These are phyloP conservation scores for Bombycilla garrulus DNA, from an alignment of 2,113 vertebrate species.

Conservation along the genomic window DNA sequence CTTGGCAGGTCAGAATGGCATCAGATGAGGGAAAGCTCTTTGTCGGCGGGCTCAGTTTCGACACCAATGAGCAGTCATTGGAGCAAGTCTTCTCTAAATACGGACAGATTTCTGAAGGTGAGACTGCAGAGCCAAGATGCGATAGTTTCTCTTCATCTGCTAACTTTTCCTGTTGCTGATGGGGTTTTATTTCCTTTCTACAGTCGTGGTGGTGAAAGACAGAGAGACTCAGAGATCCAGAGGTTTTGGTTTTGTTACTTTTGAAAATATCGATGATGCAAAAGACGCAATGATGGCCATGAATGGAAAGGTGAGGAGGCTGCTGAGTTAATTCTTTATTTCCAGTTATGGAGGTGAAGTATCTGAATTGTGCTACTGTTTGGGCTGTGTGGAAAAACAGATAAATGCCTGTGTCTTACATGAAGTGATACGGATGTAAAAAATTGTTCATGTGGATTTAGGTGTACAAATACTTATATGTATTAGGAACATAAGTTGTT, in stretches of 20 bases:
- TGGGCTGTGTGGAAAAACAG: fast-evolving
- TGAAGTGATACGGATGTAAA: fast-evolving
- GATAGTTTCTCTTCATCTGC: fast-evolving
- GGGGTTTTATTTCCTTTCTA: not conserved
- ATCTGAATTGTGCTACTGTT: fast-evolving
- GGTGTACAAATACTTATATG: fast-evolving
- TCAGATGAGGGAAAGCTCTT: constrained; percentile 96
- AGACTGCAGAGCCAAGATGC: fast-evolving
- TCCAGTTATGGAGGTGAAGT: fast-evolving
- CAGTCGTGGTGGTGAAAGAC: constrained; percentile 96
- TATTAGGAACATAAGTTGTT: fast-evolving
- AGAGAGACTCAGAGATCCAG: constrained; percentile 91
- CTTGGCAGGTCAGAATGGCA: constrained; percentile 77
- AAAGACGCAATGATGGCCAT: constrained; percentile 95
- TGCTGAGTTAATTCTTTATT: fast-evolving
- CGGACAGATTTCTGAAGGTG: constrained; percentile 91
- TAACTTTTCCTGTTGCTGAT: fast-evolving
- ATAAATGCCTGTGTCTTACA: fast-evolving
- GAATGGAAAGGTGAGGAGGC: constrained; percentile 90
- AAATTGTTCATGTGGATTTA: fast-evolving
- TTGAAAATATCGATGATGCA: constrained; percentile 92
- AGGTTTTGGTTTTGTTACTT: constrained; percentile 97
- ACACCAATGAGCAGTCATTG: constrained; percentile 90
- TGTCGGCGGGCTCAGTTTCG: constrained; percentile 92
- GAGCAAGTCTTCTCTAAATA: constrained; percentile 94